phyloP scores from a whole-genome alignment of 2,888 invertebrate species.

The Dione juno region DNA sequence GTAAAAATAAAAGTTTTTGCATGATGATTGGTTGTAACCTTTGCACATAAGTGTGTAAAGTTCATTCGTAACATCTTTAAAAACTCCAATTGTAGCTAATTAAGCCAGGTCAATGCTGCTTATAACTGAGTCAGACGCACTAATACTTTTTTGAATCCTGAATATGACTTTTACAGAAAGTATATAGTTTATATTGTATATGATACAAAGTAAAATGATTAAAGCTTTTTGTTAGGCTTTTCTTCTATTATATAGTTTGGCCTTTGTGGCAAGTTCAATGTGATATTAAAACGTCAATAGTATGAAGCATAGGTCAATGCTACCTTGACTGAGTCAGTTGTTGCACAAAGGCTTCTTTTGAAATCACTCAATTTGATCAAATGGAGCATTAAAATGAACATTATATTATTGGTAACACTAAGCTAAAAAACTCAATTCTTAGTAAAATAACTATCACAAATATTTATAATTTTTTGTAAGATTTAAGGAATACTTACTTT shows the following conservation, averaged over 20 bases:
- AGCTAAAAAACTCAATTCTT: background rate
- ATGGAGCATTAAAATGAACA: slow-evolving; percentile 11
- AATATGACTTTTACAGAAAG: background rate
- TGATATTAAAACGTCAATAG: slow-evolving; percentile 8
- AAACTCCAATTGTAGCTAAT: slow-evolving; percentile 35
- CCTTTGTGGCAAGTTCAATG: slow-evolving; percentile 23
- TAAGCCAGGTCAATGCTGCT: slow-evolving; percentile 55
- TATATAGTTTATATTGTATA: background rate
- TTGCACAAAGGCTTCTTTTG: slow-evolving; percentile 11
- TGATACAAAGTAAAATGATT: background rate
- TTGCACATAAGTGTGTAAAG: slow-evolving; percentile 37
- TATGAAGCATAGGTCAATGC: slow-evolving; percentile 22
- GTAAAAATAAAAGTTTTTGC: background rate
- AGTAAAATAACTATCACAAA: background rate
- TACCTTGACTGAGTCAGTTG: slow-evolving; percentile 13
- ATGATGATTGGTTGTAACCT: slow-evolving; percentile 8
- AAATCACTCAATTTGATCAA: slow-evolving; percentile 2
- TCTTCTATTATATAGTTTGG: background rate
- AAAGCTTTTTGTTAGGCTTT: background rate
- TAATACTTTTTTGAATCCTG: slow-evolving; percentile 11
- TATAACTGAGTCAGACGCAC: slow-evolving; percentile 43
- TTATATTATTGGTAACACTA: background rate
- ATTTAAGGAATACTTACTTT: no score
- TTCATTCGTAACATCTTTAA: slow-evolving; percentile 45
- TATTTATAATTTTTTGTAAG: background rate